Evolutionary conservation across 2,797 vertebrate species (phyloP), one percentile per base, ranked within the genome.

Genomic region (Labroides dimidiatus): DNA sequence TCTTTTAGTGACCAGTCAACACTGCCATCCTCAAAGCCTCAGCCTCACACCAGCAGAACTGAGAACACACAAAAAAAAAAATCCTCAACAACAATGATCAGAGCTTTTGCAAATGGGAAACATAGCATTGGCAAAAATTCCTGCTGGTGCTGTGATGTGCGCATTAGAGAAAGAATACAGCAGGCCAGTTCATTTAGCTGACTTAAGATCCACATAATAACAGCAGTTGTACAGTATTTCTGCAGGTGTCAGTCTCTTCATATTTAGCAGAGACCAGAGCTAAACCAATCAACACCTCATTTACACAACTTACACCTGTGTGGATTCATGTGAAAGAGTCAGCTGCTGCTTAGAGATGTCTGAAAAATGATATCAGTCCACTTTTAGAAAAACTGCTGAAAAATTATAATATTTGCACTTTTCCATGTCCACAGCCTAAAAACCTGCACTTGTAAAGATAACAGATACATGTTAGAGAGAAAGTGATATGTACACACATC

Each of bases 1-100:
- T 55, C 53, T 79, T 64, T 77, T 16, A 69, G 49, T 77, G 70
- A 74, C 58, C 65, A 57, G 47, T 57, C 66, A 77, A 48, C 66
- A 63, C 57, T 72, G 36, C 37, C 67, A 36, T 48, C 52, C 54
- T 64, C 48, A 63, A 54, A 72, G 30, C 39, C 23, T 48, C 53
- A 48, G 53, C 41, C 20, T 58, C 45, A 59, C 69, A 78, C 52
- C 60, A 27, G 5, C 51, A 69, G 54, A 20, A 23, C 62, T 39
- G 42, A 65, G 70, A 69, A 70, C 57, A 20, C 52, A 75, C 42
- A 6, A 59, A 64, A 53, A 43, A 13, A n/a, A n/a, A n/a, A n/a
- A n/a, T n/a, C 45, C 69, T 57, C 24, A 24, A 43, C 37, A 56
- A 50, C 36, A 65, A 62, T 42, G 17, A 69, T 45, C 57, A n/a